Evolutionary conservation across 2,888 invertebrate genomes (phyloP), one percentile per base, ranked within the genome.

Genomic region (Conistra vaccinii): DNA sequence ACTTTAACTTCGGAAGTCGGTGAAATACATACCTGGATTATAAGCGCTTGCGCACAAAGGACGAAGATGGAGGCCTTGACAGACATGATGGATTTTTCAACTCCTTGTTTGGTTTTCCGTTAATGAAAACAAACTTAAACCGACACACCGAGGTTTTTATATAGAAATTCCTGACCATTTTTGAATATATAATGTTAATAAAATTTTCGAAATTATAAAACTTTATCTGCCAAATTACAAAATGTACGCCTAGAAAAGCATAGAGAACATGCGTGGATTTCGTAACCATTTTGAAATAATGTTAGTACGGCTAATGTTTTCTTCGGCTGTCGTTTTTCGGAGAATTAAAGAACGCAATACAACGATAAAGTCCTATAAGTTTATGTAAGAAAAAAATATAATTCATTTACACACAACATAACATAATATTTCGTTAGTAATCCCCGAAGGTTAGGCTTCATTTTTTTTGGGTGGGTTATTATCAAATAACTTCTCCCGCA

Each of bases 11-110:
- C n/a, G n/a, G n/a, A n/a, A n/a, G n/a, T n/a, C n/a, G n/a, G n/a
- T n/a, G n/a, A n/a, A 6, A 26, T 26, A 61, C 23, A 32, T 53
- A 85, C 85, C 81, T 81, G 79, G 26, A 73, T 65, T 35, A 85
- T 68, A 26, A 85, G 77, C 70, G 83, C 81, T 58, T 78, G 76
- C 35, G 80, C 80, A 62, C 55, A 77, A 51, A 83, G 12, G 7
- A 79, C n/a, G 12, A 79, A 39, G 12, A 80, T 51, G 60, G 58
- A 35, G 17, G 29, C 12, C 23, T 78, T 85, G 26, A 68, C 78
- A 51, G 67, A 65, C 85, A 85, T 84, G 0, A 32, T 73, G 75
- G 60, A 17, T 61, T 23, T 61, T 53, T n/a, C 1, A 10, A n/a
- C 29, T 39, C 0, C n/a, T 23, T 20, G 6, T 35, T 60, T 20